These are phyloP conservation scores for Apodemia mormo DNA, from an alignment of 2,888 invertebrate genomes.

Conservation along the genomic window DNA sequence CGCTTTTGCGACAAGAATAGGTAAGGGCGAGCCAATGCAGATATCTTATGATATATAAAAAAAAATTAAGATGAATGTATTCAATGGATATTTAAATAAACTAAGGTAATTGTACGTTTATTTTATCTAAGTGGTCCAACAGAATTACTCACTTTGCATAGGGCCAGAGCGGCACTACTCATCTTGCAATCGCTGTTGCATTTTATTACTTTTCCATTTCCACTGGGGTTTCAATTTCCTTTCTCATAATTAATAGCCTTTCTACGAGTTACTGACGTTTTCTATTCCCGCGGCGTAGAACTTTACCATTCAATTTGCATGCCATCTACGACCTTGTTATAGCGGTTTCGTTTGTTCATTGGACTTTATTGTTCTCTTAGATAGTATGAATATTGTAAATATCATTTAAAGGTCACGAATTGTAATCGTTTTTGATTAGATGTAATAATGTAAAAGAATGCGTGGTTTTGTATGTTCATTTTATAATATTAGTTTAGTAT, in stretches of 20 bases:
- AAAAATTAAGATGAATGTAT: too few species aligned
- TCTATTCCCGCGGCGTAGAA: slow-evolving; percentile 65
- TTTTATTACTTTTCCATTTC: slow-evolving; percentile 82
- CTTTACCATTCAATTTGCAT: slow-evolving; percentile 69
- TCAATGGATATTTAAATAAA: neutral
- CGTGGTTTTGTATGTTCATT: too few species aligned
- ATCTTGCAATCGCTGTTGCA: slow-evolving; percentile 78
- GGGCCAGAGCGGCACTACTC: slow-evolving; percentile 51
- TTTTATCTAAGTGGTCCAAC: neutral
- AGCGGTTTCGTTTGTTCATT: slow-evolving; percentile 35
- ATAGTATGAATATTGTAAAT: slow-evolving; percentile 20
- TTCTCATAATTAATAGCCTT: slow-evolving; percentile 79
- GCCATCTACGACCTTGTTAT: slow-evolving; percentile 56
- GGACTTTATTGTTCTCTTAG: slow-evolving; percentile 32
- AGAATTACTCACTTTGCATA: slow-evolving; percentile 42
- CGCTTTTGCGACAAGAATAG: too few species aligned
- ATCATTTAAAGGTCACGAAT: neutral
- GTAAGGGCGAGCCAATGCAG: too few species aligned
- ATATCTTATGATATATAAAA: too few species aligned
- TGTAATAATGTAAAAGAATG: too few species aligned
- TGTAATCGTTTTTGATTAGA: too few species aligned
- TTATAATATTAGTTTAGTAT: too few species aligned
- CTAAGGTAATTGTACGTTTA: neutral
- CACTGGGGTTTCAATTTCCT: slow-evolving; percentile 80
- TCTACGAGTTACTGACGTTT: slow-evolving; percentile 69